Base-by-base conservation (phyloP, 2,113 vertebrate genomes). In the Blennius ocellaris region DNA sequence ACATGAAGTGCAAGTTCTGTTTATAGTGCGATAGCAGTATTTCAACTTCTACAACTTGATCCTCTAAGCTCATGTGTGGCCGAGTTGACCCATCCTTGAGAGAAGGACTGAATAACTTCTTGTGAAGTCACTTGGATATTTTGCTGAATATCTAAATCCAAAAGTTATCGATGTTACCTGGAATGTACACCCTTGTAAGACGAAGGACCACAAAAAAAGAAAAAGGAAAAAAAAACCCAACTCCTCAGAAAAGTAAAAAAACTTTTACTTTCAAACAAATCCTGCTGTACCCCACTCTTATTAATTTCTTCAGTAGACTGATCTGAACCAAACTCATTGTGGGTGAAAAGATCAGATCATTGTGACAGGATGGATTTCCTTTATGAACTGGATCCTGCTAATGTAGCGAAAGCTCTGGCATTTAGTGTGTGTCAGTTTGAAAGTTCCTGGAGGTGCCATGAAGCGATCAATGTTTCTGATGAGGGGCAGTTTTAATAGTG, bases 341-440 rank as follows among this genome's bases (percentile, higher is more conserved):
- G 37, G 40, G 7, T 3, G 48, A 58, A 65, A 47, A 14, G 68
- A 60, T 61, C 64, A 52, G 44, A 79, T 43, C 40, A 50, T 30
- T 54, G 39, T 69, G 43, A 48, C 40, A 69, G 11, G 12, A 81
- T 76, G 0, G 50, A 79, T 78, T 79, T 76, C n/a, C 70, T 51
- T 76, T 69, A 73, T 63, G 68, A 77, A 51, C n/a, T 75, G 77
- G 21, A 37, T 45, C 65, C 17, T n/a, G 50, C 72, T 72, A 50
- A 76, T 78, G 50, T 54, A 72, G 47, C 14, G 14, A 52, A 60
- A 11, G 30, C 11, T 69, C 58, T 82, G 73, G 81, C 76, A 74
- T 89, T 86, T 82, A 57, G n/a, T 69, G 76, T 70, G 51, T 76
- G 74, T 87, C 76, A 62, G 39, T 73, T 77, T 67, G 47, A 57